A percentile compares a stretch with the other conserved stretches of the same genome.
These are phyloP conservation scores for Porites divaricata DNA, from an alignment of 92 coral and sea anemone species.

Conservation along the genomic window DNA sequence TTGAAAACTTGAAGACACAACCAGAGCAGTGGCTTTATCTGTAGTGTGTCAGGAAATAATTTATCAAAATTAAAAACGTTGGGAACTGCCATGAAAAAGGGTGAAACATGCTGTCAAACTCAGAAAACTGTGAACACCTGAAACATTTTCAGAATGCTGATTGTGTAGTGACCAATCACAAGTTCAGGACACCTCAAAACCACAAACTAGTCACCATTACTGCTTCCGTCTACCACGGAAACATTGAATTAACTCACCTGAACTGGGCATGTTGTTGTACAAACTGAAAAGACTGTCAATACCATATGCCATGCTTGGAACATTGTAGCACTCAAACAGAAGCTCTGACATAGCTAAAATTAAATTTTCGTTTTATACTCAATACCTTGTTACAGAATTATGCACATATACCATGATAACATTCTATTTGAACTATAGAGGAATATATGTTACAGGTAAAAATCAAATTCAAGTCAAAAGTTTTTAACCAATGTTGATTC, in stretches of 20 bases:
- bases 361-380: background rate
- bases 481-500: no score
- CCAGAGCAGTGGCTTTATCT: conserved; percentile 78
- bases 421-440: no score
- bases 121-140: no score
- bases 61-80: background rate
- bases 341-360: conserved; percentile 96
- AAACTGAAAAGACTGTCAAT: conserved; percentile 97
- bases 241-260: conserved; percentile 10
- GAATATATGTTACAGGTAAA: no score
- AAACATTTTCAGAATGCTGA: no score
- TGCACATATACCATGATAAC: background rate
- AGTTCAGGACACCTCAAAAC: no score
- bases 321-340: conserved; percentile 97
- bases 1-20: conserved; percentile 93
- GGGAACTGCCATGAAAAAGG: background rate
- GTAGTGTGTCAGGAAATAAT: background rate
- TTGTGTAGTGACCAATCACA: no score
- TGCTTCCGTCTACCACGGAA: no score
- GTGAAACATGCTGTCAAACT: no score
- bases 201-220: no score
- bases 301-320: conserved; percentile 91
- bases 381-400: background rate
- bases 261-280: conserved; percentile 70
- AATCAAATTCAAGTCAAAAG: no score